These are phyloP conservation scores for Labeo rohita DNA, from an alignment of 2,113 vertebrate species.

Conservation along the genomic window DNA sequence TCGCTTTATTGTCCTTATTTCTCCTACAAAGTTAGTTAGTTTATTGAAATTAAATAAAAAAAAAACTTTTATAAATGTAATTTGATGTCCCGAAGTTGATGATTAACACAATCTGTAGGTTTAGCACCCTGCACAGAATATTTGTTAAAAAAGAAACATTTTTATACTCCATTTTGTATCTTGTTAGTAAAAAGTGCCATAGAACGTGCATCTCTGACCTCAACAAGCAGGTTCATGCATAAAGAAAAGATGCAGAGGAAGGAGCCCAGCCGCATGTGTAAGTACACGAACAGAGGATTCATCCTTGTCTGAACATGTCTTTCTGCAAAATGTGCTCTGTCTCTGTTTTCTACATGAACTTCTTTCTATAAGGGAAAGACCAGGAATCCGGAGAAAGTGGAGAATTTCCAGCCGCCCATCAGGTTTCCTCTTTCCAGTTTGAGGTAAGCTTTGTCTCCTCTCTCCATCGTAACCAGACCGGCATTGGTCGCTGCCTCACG, in stretches of 20 bases:
- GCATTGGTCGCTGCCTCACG: slow-evolving; percentile 86
- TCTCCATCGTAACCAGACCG: slow-evolving; percentile 83
- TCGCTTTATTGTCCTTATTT: background rate
- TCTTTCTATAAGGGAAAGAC: slow-evolving; percentile 80
- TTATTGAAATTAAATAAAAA: background rate
- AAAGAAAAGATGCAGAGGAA: background rate
- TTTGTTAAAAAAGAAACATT: background rate
- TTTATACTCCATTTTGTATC: background rate
- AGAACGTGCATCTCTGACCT: background rate
- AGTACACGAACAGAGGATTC: background rate
- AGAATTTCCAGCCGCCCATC: slow-evolving; percentile 89
- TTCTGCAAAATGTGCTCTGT: background rate
- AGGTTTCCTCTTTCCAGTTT: slow-evolving; percentile 86
- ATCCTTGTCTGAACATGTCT: background rate
- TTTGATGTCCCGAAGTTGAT: background rate
- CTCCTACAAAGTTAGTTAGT: background rate
- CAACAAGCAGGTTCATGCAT: background rate
- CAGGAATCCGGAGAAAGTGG: slow-evolving; percentile 88
- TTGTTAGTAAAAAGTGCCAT: background rate
- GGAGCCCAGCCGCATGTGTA: background rate
- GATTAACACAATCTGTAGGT: background rate
- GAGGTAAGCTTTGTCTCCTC: slow-evolving; percentile 86
- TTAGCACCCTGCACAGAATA: background rate
- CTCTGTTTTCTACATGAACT: background rate
- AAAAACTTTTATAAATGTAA: background rate